Conservation (phyloP, 2,797 vertebrate genomes). For the Heteromormyrus szaboi region DNA sequence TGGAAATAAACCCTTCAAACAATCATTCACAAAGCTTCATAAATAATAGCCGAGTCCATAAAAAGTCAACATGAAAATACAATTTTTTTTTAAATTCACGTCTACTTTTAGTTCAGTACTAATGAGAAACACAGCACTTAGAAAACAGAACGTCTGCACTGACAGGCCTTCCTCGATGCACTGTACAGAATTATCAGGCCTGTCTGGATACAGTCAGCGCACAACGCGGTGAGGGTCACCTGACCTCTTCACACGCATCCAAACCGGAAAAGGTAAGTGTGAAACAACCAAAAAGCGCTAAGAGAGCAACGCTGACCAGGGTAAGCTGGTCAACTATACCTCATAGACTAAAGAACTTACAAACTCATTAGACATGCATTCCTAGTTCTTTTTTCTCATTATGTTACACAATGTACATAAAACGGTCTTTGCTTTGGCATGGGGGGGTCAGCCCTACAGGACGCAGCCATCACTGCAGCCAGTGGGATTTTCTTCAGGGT, state of each 20-base stretch:
- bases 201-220: not conserved
- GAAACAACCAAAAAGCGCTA: not conserved
- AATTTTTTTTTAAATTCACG: not conserved
- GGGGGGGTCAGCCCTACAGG: constrained; percentile 58
- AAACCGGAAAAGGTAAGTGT: constrained; percentile 21
- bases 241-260: constrained; percentile 30
- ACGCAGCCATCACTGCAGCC: constrained; percentile 71
- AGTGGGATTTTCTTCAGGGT: constrained; percentile 62
- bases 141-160: constrained; percentile 15
- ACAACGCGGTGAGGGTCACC: not conserved
- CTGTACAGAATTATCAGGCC: constrained; percentile 43
- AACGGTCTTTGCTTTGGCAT: constrained; percentile 28
- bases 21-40: constrained; percentile 8
- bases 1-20: constrained; percentile 27
- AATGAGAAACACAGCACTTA: constrained; percentile 26
- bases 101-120: constrained; percentile 12
- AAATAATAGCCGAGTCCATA: constrained; percentile 11
- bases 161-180: constrained; percentile 42
- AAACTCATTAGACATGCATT: constrained; percentile 65
- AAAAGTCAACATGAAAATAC: constrained; percentile 25
- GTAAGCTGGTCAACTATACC: constrained; percentile 17
- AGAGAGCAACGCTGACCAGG: constrained; percentile 26
- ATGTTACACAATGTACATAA: constrained; percentile 64
- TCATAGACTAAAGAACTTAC: constrained; percentile 49
- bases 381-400: constrained; percentile 39